Percentiles rank a stretch among this genome's conserved stretches.
Evolutionary conservation across 2,888 invertebrate species (phyloP).

Genomic region (Dione vanillae): DNA sequence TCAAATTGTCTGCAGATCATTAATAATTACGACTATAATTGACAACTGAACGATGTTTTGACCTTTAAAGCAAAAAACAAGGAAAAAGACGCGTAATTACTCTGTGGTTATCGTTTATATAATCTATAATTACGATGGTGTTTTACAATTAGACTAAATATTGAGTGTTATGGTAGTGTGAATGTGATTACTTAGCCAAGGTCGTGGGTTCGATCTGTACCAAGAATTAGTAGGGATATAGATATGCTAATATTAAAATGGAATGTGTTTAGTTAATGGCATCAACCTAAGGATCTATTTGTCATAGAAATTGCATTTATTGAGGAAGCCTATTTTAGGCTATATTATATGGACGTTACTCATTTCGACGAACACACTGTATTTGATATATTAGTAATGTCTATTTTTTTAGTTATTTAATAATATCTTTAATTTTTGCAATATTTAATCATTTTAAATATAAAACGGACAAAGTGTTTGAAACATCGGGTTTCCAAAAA

Average conservation of each 20-base stretch:
- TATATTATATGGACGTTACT: too few species aligned
- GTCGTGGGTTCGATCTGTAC: not conserved
- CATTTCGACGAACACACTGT: not conserved
- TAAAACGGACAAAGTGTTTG: too few species aligned
- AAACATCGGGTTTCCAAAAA: too few species aligned
- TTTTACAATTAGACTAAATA: conserved; percentile 1
- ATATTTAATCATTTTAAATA: too few species aligned
- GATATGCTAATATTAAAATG: not conserved
- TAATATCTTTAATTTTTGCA: too few species aligned
- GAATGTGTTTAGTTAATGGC: not conserved
- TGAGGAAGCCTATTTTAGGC: too few species aligned
- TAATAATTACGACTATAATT: conserved; percentile 9
- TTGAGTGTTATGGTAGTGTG: not conserved
- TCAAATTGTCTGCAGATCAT: not conserved
- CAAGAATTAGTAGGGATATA: not conserved
- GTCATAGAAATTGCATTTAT: too few species aligned
- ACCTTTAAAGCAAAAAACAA: conserved; percentile 15
- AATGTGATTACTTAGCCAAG: not conserved
- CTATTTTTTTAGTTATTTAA: too few species aligned
- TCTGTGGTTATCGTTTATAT: conserved; percentile 19
- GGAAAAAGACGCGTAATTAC: conserved; percentile 3
- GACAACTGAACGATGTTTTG: conserved; percentile 13
- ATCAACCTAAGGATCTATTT: too few species aligned
- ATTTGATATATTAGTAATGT: too few species aligned
- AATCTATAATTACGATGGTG: conserved; percentile 6